These are phyloP conservation scores for Rhagonycha fulva DNA, from an alignment of 2,888 invertebrate genomes.

Conservation along the genomic window DNA sequence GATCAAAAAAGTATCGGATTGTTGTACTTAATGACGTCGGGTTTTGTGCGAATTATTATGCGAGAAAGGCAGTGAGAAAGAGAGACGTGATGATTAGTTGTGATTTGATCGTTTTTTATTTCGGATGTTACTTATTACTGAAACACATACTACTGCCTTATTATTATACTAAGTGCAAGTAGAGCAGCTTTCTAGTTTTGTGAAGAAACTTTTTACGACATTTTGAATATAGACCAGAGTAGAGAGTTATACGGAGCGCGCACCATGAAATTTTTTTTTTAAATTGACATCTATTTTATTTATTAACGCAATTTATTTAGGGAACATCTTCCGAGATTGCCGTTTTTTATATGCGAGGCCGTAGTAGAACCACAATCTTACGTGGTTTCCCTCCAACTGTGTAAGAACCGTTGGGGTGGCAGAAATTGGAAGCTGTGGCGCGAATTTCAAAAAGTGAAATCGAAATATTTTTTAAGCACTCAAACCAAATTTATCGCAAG, in stretches of 20 bases:
- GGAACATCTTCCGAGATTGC: background rate
- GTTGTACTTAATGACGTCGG: slow-evolving; percentile 7
- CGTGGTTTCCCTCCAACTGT: too few species aligned
- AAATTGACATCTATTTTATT: background rate
- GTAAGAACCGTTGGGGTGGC: too few species aligned
- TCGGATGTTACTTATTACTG: slow-evolving; percentile 13
- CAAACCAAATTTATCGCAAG: too few species aligned
- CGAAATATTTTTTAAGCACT: too few species aligned
- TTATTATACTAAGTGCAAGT: slow-evolving; percentile 28
- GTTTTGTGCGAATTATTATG: slow-evolving; percentile 5
- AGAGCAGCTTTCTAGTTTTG: slow-evolving; percentile 14
- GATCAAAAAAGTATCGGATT: background rate
- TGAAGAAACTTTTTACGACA: background rate
- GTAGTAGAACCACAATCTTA: too few species aligned
- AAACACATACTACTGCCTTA: slow-evolving; percentile 37
- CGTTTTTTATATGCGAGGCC: background rate
- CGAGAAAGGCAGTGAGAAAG: background rate
- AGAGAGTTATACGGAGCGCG: background rate
- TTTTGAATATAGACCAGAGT: background rate
- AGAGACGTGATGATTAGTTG: background rate
- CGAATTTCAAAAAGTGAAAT: too few species aligned
- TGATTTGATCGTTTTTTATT: slow-evolving; percentile 7
- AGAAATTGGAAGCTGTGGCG: too few species aligned
- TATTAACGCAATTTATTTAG: background rate
- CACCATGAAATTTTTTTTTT: background rate